phyloP scores from a whole-genome alignment of 2,113 vertebrate genomes.

The Antechinus stuartii region DNA sequence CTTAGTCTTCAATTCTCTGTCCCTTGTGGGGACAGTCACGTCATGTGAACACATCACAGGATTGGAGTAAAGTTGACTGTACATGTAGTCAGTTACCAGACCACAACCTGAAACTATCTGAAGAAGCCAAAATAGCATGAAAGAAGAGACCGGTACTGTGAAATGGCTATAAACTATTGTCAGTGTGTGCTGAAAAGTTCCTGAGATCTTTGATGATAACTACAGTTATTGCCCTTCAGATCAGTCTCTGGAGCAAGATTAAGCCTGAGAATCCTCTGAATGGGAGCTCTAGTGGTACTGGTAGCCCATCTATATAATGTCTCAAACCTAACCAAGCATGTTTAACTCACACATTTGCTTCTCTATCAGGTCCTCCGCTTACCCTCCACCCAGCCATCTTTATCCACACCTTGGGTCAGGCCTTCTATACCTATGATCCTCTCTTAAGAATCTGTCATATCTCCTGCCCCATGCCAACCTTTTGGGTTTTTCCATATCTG shows the following conservation, averaged over 20 bases:
- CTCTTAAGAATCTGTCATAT: conserved; percentile 3
- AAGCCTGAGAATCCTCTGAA: conserved; percentile 24
- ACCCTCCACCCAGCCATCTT: not conserved
- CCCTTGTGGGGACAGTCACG: not conserved
- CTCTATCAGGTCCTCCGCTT: not conserved
- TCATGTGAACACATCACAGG: conserved; percentile 14
- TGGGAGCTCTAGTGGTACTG: not conserved
- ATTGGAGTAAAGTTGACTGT: not conserved
- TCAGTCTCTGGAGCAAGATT: not conserved
- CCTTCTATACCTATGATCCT: conserved; percentile 2
- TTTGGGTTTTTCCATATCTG: conserved; percentile 19
- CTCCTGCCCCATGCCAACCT: too few species aligned
- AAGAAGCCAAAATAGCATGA: conserved; percentile 40
- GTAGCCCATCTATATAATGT: not conserved
- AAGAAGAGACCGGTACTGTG: conserved; percentile 30
- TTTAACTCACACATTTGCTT: not conserved
- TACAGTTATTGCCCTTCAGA: not conserved
- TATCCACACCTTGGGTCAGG: conserved; percentile 2
- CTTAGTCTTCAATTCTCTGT: conserved; percentile 31
- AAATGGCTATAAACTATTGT: not conserved
- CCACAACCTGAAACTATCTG: conserved; percentile 33
- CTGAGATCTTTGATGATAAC: not conserved
- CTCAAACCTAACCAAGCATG: conserved; percentile 23
- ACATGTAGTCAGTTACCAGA: conserved; percentile 39
- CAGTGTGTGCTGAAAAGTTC: not conserved